phyloP scores from a whole-genome alignment of 2,113 vertebrate species.

The Aptenodytes forsteri region DNA sequence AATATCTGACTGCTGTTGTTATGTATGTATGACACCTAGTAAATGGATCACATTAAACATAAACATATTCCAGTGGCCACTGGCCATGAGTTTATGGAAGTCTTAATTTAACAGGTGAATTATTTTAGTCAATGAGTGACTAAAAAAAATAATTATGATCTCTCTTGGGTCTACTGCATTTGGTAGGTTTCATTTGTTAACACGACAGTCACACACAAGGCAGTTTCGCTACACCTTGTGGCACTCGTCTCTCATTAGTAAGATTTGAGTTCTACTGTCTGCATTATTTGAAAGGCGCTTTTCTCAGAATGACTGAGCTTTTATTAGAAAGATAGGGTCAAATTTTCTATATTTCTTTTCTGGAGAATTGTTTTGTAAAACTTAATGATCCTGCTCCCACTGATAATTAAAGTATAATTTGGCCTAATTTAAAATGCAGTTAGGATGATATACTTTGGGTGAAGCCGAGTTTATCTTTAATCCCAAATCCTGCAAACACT shows the following conservation, averaged over 20 bases:
- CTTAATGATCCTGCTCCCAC: neutral
- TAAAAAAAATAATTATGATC: neutral
- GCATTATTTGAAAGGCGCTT: neutral
- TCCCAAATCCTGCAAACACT: neutral
- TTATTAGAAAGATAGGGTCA: neutral
- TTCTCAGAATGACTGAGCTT: neutral
- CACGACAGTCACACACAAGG: neutral
- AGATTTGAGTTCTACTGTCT: neutral
- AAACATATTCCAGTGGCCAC: neutral
- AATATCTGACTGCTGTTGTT: neutral
- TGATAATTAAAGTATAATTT: neutral
- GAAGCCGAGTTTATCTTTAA: neutral
- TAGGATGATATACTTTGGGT: neutral
- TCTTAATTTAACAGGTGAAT: neutral
- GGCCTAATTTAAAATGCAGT: neutral
- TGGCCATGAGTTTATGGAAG: neutral
- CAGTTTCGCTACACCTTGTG: neutral
- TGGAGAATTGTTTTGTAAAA: neutral
- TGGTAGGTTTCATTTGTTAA: neutral
- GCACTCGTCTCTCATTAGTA: accelerated
- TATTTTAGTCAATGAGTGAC: neutral
- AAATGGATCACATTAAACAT: neutral
- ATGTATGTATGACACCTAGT: neutral
- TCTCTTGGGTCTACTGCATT: neutral
- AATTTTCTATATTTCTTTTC: neutral